A percentile compares a stretch with the other conserved stretches of the same genome.
Evolutionary conservation across 2,797 vertebrate species (phyloP).

Genomic region (Staurois parvus): DNA sequence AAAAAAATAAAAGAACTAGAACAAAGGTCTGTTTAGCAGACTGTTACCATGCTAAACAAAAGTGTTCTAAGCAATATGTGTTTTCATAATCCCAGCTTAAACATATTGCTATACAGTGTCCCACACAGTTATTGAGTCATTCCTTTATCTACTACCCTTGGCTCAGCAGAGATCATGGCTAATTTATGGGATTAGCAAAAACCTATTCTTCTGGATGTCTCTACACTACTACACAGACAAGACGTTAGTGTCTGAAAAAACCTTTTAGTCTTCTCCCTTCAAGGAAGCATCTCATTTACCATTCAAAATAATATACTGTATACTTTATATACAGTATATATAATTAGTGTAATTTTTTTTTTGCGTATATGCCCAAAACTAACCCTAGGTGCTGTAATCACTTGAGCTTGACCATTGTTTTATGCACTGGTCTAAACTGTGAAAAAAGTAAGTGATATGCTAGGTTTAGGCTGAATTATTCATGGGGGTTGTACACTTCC

Average conservation of each 20-base stretch:
- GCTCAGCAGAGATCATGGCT: conserved; percentile 54
- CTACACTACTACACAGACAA: conserved; percentile 18
- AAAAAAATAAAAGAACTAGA: conserved; percentile 72
- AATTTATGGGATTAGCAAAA: conserved; percentile 57
- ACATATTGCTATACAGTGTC: conserved; percentile 60
- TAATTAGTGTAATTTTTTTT: background rate
- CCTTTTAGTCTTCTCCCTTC: background rate
- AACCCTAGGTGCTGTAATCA: conserved; percentile 10
- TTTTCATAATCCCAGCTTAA: conserved; percentile 61
- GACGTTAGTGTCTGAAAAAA: conserved; percentile 9
- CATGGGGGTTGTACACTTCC: conserved; percentile 49
- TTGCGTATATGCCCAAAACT: conserved; percentile 1
- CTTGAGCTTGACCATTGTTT: conserved; percentile 44
- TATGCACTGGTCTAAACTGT: conserved; percentile 35
- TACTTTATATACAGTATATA: too few relatives aligned
- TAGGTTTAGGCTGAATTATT: conserved; percentile 49
- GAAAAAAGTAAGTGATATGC: conserved; percentile 55
- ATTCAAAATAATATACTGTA: background rate
- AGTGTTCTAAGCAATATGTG: conserved; percentile 57
- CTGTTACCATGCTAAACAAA: conserved; percentile 63
- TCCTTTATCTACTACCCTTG: conserved; percentile 61
- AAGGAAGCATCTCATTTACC: background rate
- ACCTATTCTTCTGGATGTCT: conserved; percentile 39
- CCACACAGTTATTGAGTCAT: conserved; percentile 53
- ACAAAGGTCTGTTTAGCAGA: conserved; percentile 67